A percentile compares a stretch with the other conserved stretches of the same genome.
Conservation (phyloP, 2,888 invertebrate genomes). For the Ophion costatus region DNA sequence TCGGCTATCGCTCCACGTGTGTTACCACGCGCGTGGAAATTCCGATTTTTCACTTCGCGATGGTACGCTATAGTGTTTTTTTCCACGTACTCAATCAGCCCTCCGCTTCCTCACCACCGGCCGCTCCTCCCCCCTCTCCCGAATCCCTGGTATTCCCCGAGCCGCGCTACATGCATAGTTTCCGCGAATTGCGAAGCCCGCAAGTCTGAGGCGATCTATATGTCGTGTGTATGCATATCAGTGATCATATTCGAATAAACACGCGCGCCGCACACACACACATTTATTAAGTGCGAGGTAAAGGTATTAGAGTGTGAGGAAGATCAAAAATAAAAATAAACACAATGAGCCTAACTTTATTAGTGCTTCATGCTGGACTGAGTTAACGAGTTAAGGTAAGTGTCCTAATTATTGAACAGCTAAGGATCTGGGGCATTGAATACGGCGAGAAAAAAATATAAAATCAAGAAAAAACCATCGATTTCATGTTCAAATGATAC, state of each 20-base stretch:
- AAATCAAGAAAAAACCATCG: no score
- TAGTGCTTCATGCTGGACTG: no score
- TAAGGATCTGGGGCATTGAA: no score
- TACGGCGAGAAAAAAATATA: no score
- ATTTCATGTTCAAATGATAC: no score
- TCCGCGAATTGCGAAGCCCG: conserved; percentile 37
- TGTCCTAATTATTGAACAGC: no score
- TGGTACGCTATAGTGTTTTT: conserved; percentile 4
- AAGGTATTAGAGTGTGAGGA: no score
- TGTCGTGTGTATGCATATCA: neutral
- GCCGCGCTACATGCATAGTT: neutral
- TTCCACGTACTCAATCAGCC: conserved; percentile 36
- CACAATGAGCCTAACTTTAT: no score
- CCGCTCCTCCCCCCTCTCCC: neutral
- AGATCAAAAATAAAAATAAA: no score
- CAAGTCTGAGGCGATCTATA: neutral
- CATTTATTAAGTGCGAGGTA: neutral
- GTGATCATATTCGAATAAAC: neutral
- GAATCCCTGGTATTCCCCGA: neutral
- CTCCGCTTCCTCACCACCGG: neutral
- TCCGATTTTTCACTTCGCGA: conserved; percentile 25
- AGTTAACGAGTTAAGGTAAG: no score
- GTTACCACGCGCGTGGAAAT: conserved; percentile 36
- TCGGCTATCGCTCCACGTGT: neutral
- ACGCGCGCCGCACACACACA: neutral